Evolutionary conservation across 2,888 invertebrate species (phyloP).

Genomic region (Lasioglossum lativentre): DNA sequence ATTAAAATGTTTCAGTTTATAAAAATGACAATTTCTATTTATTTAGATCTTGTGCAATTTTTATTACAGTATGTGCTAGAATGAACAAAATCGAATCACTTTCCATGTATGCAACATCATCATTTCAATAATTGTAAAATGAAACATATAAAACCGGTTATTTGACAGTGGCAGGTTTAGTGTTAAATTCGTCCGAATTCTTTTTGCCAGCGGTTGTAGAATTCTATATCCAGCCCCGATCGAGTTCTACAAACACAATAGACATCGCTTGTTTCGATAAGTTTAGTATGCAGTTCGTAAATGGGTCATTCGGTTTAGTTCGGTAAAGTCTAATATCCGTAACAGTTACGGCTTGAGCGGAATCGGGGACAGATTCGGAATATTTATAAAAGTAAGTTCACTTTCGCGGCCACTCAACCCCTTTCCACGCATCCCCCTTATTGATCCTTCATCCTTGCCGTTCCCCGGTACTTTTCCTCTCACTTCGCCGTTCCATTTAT

Average conservation of each 20-base stretch:
- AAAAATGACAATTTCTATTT: too few relatives aligned
- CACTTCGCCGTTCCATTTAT: slow-evolving; percentile 49
- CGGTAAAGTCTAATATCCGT: neutral
- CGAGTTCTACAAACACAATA: neutral
- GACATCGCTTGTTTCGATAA: neutral
- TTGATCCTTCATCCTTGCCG: neutral
- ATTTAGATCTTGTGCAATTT: too few relatives aligned
- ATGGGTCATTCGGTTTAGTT: neutral
- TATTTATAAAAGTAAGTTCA: slow-evolving; percentile 9
- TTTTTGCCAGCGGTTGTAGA: too few relatives aligned
- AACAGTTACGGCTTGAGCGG: neutral
- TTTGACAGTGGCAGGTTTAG: too few relatives aligned
- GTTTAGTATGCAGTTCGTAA: neutral
- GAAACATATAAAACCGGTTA: too few relatives aligned
- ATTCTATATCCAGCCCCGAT: too few relatives aligned
- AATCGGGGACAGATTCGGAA: neutral
- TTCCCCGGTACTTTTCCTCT: slow-evolving; percentile 32
- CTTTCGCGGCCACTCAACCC: slow-evolving; percentile 8
- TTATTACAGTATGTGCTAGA: too few relatives aligned
- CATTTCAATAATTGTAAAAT: too few relatives aligned
- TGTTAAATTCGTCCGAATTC: too few relatives aligned
- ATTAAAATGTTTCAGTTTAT: too few relatives aligned
- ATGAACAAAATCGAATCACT: too few relatives aligned
- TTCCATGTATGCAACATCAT: too few relatives aligned
- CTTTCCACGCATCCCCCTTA: neutral